Conservation (phyloP, 2,113 vertebrate genomes). For the Saguinus imperator region DNA sequence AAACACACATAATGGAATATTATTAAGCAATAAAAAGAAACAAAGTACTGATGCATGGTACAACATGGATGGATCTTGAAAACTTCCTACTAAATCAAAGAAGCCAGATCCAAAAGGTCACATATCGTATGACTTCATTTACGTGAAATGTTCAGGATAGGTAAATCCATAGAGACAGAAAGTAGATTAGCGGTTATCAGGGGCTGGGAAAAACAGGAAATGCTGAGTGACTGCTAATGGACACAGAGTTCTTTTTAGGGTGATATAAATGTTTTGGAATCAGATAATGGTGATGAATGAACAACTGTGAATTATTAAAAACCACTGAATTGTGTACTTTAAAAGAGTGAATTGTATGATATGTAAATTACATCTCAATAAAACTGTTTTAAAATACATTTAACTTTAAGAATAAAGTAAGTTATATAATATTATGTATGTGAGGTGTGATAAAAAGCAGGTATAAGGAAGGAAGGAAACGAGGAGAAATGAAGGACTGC, state of each 20-base stretch:
- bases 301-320: background rate
- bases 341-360: background rate
- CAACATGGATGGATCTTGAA: background rate
- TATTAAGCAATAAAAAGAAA: background rate
- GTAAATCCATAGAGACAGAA: background rate
- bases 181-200: background rate
- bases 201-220: background rate
- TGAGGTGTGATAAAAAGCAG: background rate
- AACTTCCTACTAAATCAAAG: background rate
- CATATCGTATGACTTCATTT: background rate
- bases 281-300: background rate
- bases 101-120: background rate
- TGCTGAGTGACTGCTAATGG: background rate
- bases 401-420: slow-evolving; percentile 30
- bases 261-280: slow-evolving; percentile 5
- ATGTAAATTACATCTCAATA: background rate
- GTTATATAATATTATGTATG: background rate
- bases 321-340: background rate
- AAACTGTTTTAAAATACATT: background rate
- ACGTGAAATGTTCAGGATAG: background rate
- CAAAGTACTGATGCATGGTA: background rate
- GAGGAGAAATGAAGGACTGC: background rate
- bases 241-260: background rate
- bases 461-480: background rate
- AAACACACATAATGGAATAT: background rate